A percentile compares a stretch with the other conserved stretches of the same genome.
phyloP scores from a whole-genome alignment of 2,797 vertebrate species.

The Acipenser oxyrinchus region DNA sequence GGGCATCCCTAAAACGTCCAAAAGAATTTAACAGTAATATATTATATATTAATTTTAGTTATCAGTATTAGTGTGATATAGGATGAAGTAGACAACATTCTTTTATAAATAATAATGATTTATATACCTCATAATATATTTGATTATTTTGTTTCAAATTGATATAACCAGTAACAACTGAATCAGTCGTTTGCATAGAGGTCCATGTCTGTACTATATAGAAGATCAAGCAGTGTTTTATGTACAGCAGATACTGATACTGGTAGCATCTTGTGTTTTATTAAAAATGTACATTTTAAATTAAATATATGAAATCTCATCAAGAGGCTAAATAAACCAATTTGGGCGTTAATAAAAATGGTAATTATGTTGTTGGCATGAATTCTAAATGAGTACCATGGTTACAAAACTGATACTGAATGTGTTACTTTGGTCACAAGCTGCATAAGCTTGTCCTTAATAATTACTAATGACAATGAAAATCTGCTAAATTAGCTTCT shows the following conservation, averaged over 20 bases:
- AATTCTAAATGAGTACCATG: constrained; percentile 1
- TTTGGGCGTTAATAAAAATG: too few relatives aligned
- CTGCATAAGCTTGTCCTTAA: neutral
- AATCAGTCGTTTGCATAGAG: neutral
- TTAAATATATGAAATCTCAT: too few relatives aligned
- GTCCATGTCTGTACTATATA: neutral
- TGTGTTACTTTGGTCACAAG: neutral
- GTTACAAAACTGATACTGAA: neutral
- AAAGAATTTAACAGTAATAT: too few relatives aligned
- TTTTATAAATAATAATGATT: too few relatives aligned
- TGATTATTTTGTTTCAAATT: constrained; percentile 6
- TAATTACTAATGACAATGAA: neutral
- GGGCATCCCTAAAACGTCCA: too few relatives aligned
- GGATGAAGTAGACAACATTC: neutral
- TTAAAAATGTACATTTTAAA: too few relatives aligned
- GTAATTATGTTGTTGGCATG: too few relatives aligned
- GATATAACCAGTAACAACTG: constrained; percentile 1
- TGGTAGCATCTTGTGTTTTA: too few relatives aligned
- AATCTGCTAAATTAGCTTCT: neutral
- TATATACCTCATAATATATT: constrained; percentile 4
- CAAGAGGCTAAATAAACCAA: too few relatives aligned
- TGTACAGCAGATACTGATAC: too few relatives aligned
- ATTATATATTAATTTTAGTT: neutral
- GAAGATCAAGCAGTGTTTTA: neutral
- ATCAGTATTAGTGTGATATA: too few relatives aligned